A percentile compares a stretch with the other conserved stretches of the same genome.
Evolutionary conservation across 1,140 invertebrate species (phyloP).

Genomic region (Teleopsis dalmanni): DNA sequence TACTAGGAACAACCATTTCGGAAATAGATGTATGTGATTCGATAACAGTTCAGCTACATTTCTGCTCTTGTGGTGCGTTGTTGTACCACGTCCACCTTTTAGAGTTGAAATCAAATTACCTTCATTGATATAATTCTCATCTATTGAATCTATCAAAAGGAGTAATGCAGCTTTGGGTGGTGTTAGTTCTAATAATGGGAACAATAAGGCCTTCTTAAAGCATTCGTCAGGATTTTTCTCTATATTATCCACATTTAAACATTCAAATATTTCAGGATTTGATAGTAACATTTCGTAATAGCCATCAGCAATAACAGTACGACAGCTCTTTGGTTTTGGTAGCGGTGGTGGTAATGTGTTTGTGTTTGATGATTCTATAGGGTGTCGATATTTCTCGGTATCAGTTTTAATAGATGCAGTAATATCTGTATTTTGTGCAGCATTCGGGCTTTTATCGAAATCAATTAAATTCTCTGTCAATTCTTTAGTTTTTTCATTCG

Average conservation of each 20-base stretch:
- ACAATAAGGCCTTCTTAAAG: conserved; percentile 78
- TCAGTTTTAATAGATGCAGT: background rate
- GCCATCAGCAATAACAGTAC: conserved; percentile 63
- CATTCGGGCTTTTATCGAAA: conserved; percentile 7
- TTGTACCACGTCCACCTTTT: conserved; percentile 28
- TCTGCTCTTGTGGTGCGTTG: conserved; percentile 49
- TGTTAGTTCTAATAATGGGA: conserved; percentile 76
- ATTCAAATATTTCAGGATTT: conserved; percentile 64
- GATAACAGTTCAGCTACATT: conserved; percentile 81
- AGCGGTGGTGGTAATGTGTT: conserved; percentile 48
- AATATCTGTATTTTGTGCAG: conserved; percentile 23
- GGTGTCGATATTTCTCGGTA: background rate
- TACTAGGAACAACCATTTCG: conserved; percentile 85
- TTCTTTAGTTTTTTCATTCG: background rate
- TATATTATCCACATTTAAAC: conserved; percentile 52
- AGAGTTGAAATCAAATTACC: conserved; percentile 40
- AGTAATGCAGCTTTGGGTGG: conserved; percentile 76
- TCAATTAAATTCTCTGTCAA: background rate
- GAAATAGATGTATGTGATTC: conserved; percentile 86
- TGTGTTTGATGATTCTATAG: background rate
- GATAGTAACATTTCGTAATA: conserved; percentile 72
- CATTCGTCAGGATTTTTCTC: conserved; percentile 83
- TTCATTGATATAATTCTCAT: conserved; percentile 58
- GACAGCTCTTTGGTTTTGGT: conserved; percentile 55
- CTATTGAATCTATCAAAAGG: conserved; percentile 85